Evolutionary conservation across 2,113 vertebrate species (phyloP), one percentile per base, ranked within the genome.

Genomic region (Cichladusa arquata): DNA sequence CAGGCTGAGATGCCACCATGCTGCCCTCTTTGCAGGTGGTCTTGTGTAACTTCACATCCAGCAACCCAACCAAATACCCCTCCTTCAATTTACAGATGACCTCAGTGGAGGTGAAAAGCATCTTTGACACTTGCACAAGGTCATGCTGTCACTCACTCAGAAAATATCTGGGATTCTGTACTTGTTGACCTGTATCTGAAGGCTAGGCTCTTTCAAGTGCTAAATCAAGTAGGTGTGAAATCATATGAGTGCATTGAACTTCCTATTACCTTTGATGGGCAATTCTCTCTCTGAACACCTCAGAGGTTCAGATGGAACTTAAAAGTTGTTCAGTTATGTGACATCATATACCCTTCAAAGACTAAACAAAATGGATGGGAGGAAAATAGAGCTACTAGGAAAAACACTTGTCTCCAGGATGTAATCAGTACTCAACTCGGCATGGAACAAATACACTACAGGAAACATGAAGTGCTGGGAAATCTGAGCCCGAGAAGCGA

Each of bases 381-480:
- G 13, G 70, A 61, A 95, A 81, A 60, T 0, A 33, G 11, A 72
- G 24, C 48, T 48, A 67, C 26, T 13, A 10, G n/a, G 38, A 56
- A 36, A 40, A 78, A 72, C 67, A 40, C 6, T 19, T 4, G 1
- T 29, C 22, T 78, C 36, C 54, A 6, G 73, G 48, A 51, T 1
- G 9, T 9, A 50, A 62, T 26, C 48, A 1, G 33, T 14, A 25
- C 22, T 18, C 5, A 1, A 4, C 28, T 15, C 58, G 73, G 42
- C 33, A 4, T 3, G 16, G 24, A 14, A 66, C 34, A 60, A 67
- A 12, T 0, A 6, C 6, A 7, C 28, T 5, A 13, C 6, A 8
- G 34, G 18, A 54, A 34, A 36, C 24, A 34, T 3, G 7, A 2
- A 1, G 38, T 1, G 0, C 36, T 8, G 33, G 38, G 65, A 34